Evolutionary conservation across 92 coral and sea anemone genomes (phyloP).

Genomic region (Umimayanthus kanabou): DNA sequence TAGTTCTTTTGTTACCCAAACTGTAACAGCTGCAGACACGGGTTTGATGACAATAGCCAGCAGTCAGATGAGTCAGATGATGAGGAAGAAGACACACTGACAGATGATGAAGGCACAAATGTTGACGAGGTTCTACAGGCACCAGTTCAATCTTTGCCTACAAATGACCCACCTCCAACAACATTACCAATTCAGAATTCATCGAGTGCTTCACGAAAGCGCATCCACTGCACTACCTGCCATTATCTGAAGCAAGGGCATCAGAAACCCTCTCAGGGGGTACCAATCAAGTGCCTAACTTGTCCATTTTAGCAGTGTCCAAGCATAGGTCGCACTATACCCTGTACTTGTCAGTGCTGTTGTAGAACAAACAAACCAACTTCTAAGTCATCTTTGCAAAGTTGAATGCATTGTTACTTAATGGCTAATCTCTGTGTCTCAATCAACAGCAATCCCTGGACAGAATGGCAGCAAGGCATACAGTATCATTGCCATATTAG

Average conservation of each 20-base stretch:
- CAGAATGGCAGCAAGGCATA: conserved; percentile 49
- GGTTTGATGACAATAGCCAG: too few species aligned
- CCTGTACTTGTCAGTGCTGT: conserved; percentile 55
- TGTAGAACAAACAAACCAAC: too few species aligned
- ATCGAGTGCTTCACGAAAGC: conserved; percentile 32
- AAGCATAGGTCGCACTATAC: neutral
- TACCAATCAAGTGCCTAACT: conserved; percentile 9
- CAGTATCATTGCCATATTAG: conserved; percentile 45
- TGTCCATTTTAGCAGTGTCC: conserved; percentile 44
- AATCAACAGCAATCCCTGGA: neutral
- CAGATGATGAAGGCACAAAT: neutral
- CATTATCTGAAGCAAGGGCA: conserved; percentile 49
- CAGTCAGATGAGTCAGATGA: neutral
- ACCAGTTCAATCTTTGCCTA: conserved; percentile 15
- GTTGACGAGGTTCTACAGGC: too few species aligned
- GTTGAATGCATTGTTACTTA: too few species aligned
- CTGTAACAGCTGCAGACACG: too few species aligned
- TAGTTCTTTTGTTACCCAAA: too few species aligned
- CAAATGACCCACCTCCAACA: neutral
- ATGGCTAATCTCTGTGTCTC: neutral
- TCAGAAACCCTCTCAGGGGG: neutral
- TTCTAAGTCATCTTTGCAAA: neutral
- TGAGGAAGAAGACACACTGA: neutral
- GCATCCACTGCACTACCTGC: conserved; percentile 49
- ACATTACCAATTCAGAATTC: conserved; percentile 5